Percentiles rank a stretch among this genome's conserved stretches.
phyloP scores from a whole-genome alignment of 2,888 invertebrate genomes.

The Chrysolina haemoptera region DNA sequence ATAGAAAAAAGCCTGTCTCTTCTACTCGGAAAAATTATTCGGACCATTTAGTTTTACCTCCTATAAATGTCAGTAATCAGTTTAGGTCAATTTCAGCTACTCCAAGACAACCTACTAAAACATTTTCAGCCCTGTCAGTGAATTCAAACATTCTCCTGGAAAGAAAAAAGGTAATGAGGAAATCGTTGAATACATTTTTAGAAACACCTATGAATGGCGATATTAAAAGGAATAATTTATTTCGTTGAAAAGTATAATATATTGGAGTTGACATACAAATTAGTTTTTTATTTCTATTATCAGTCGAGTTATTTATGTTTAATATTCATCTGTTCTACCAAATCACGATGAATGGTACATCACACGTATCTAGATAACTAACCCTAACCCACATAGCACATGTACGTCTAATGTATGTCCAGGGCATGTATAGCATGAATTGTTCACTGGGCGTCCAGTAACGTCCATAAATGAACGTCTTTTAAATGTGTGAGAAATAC shows the following conservation, averaged over 20 bases:
- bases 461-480: too few species aligned
- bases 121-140: conserved; percentile 46
- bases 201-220: conserved; percentile 32
- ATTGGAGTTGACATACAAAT: conserved; percentile 40
- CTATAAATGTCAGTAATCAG: conserved; percentile 56
- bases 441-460: too few species aligned
- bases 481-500: too few species aligned
- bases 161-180: conserved; percentile 24
- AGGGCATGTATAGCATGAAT: too few species aligned
- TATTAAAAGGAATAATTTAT: conserved; percentile 18
- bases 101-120: conserved; percentile 57
- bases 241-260: conserved; percentile 16
- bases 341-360: too few species aligned
- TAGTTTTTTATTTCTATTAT: background rate
- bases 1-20: conserved; percentile 19
- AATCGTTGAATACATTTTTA: conserved; percentile 27
- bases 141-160: conserved; percentile 34
- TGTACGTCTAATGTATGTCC: too few species aligned
- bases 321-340: too few species aligned
- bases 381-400: too few species aligned
- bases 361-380: too few species aligned
- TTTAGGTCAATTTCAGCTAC: conserved; percentile 65
- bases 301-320: too few species aligned
- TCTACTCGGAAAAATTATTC: conserved; percentile 24
- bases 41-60: conserved; percentile 58